Base-by-base conservation (phyloP, 2,888 invertebrate genomes). In the Drosophila setosimentum region DNA sequence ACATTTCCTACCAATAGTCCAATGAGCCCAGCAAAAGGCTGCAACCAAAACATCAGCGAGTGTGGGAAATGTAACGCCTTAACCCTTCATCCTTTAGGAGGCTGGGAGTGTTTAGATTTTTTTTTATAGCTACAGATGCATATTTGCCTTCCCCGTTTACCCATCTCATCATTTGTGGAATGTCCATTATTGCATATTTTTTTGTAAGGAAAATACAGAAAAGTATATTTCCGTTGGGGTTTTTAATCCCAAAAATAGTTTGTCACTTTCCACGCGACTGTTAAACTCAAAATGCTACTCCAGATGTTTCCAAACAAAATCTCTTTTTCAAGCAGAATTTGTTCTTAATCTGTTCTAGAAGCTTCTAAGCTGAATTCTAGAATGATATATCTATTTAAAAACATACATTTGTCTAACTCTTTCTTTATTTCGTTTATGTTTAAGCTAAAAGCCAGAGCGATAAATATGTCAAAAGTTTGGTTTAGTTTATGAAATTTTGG, bases 61-160 rank as follows among this genome's bases (percentile, higher is more conserved):
- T 76, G 64, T 78, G 80, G 50, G 63, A 77, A 77, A 61, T 42
- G 49, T 37, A 71, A 71, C 66, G 76, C 53, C 63, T 63, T 58
- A 72, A 63, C 55, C 71, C 72, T 72, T 72, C 33, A 51, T 29
- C 37, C 45, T n/a, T n/a, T n/a, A n/a, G n/a, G 21, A 16, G 30
- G 33, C 42, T 45, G 65, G 3, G n/a, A 21, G 24, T 24, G 29
- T 21, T 27, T 21, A n/a, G 11, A 21, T 7, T 50, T 2, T 13
- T 13, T 21, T 27, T 58, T 32, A 30, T 45, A 45, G 21, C 30
- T 51, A 21, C 2, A 24, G 18, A 6, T 29, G 16, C 54, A 49
- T 40, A 18, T 45, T 69, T 69, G 40, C 70, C 70, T 63, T 29
- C 30, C 0, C 21, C 30, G 30, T 51, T 48, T 48, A 45, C 6